Base-by-base conservation (phyloP, 35 echinoderm and acorn worm species). In the Strongylocentrotus purpuratus region DNA sequence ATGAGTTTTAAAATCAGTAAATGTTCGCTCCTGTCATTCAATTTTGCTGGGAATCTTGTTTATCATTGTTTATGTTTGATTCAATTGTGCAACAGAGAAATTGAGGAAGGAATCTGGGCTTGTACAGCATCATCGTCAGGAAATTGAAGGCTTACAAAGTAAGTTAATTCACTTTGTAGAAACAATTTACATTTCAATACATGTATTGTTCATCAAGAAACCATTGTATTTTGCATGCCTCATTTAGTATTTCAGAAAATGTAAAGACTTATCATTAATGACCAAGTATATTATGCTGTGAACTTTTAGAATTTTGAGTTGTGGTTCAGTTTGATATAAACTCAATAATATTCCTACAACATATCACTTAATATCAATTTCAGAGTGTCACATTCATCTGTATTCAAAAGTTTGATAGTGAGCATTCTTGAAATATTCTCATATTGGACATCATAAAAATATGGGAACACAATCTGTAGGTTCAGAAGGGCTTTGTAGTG, bases 81-180 rank as follows among this genome's bases (percentile, higher is more conserved):
- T 59, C 17, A 15, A 35, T 46, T 89, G 87, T 17, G 9, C 33
- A 15, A 89, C 87, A 89, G 87, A 89, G 7, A 14, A 89, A 89
- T 46, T 89, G 25, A 89, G 25, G 11, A 33, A 41, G 87, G 87
- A 89, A 89, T 89, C 87, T 15, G 87, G 45, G 87, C 87, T 89
- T 15, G 87, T 89, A 33, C 32, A 89, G 45, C 32, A 89, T 20
- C 33, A 45, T 45, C 32, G 87, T 89, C 87, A 17, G 14, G 87
- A 89, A 5, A 89, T 89, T 18, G 87, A 89, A 89, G 25, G 87
- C 10, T 89, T 89, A 46, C 12, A 89, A 89, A 89, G 87, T 89
- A 89, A 89, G 87, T 89, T 78, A 2, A 0, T 70, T 70, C 22
- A 28, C 17, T 70, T 70, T 78, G 2, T 28, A 28, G 10, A 55